Percentiles rank a stretch among this genome's conserved stretches.
These are phyloP conservation scores for Drosophila takahashii DNA, from an alignment of 1,140 invertebrate genomes.

Conservation along the genomic window DNA sequence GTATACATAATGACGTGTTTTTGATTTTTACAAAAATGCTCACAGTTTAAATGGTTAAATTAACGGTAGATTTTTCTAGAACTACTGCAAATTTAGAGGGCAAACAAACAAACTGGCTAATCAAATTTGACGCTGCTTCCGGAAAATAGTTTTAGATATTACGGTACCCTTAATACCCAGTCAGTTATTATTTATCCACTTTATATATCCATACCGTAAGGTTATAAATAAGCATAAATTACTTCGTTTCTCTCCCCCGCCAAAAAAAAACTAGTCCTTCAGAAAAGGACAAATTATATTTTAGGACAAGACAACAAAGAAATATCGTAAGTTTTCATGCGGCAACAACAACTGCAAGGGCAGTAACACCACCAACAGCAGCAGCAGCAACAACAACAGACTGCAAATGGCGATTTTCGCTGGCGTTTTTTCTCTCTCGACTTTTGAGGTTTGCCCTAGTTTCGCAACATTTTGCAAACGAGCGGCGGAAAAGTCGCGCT, in stretches of 20 bases:
- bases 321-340: conserved; percentile 21
- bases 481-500: conserved; percentile 9
- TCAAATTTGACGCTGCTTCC: neutral
- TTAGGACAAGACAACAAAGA: conserved; percentile 41
- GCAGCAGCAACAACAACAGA: conserved; percentile 31
- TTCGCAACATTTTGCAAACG: conserved; percentile 42
- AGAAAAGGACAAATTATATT: conserved; percentile 8
- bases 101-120: too few species aligned
- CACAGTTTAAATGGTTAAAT: neutral
- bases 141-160: neutral
- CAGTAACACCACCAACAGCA: conserved; percentile 33
- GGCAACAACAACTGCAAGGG: conserved; percentile 47
- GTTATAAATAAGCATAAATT: neutral
- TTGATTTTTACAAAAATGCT: neutral
- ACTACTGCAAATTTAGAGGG: conserved; percentile 2
- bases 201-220: neutral
- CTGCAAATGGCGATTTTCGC: conserved; percentile 66
- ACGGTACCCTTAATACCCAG: neutral
- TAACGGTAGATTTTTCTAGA: conserved; percentile 9
- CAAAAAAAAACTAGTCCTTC: neutral
- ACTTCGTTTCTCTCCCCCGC: neutral
- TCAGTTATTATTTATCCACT: neutral
- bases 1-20: too few species aligned
- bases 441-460: conserved; percentile 57
- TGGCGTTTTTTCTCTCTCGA: conserved; percentile 15